Base-by-base conservation (phyloP, 2,888 invertebrate genomes). In the Cephonodes hylas region DNA sequence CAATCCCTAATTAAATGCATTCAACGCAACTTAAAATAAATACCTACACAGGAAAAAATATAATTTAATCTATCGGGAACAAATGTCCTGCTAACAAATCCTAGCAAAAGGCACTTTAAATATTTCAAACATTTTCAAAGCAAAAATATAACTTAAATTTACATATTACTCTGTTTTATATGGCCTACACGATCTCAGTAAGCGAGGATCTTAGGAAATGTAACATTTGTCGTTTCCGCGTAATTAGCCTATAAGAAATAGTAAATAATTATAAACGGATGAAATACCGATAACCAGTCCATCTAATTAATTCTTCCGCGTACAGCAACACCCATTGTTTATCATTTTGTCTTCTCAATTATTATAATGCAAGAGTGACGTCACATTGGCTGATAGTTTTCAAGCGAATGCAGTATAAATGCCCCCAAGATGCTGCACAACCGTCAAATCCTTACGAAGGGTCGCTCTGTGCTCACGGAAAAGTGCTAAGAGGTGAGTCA, bases 371-470 rank as follows among this genome's bases (percentile, higher is more conserved):
- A 71, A 63, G 64, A 58, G 66, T 76, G 74, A 74, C 83, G 84
- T 84, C 84, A 85, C 79, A 81, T 80, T 74, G 71, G 73, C 72
- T 76, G 70, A 76, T 75, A 72, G 70, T 74, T 77, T 71, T 71
- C 70, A 75, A 70, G 75, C 73, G 76, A 73, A 71, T 77, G 76
- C 71, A 80, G 81, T 89, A 90, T 89, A 90, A 85, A 89, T 85
- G 66, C 77, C 76, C 78, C 79, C 70, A 70, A 74, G 68, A 68
- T 58, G 63, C 64, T 64, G 63, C 64, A 62, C 64, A 65, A 63
- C 64, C 67, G 75, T 71, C 87, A 87, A 68, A 81, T 74, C 73
- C 76, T 70, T 79, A 46, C 72, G 73, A 76, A 80, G 80, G 83
- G 77, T 81, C 83, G 74, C 61, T 68, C 77, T 64, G 77, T 72